Conservation (phyloP, 1,140 invertebrate species). For the Doryteuthis pealeii region DNA sequence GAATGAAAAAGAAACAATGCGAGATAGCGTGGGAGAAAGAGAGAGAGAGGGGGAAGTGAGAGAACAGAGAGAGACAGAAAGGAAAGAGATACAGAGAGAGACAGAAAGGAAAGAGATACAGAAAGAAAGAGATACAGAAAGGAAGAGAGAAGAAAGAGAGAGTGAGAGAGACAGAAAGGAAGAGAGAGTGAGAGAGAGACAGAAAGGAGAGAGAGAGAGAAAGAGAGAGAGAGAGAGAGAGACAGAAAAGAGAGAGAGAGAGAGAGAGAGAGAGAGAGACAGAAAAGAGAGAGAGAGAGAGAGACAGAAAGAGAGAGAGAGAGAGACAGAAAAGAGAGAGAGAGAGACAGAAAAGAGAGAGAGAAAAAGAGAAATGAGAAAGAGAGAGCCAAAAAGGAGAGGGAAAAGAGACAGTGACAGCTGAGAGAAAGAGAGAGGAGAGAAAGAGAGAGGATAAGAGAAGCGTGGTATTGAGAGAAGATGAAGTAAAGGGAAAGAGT, state of each 20-base stretch:
- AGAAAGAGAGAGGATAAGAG: slow-evolving; percentile 38
- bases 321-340: background rate
- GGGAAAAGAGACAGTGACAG: background rate
- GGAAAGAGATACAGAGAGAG: background rate
- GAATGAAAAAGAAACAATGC: background rate
- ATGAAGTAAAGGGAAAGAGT: slow-evolving; percentile 20
- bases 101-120: slow-evolving; percentile 16
- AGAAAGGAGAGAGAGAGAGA: slow-evolving; percentile 15
- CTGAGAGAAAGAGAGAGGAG: background rate
- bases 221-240: background rate
- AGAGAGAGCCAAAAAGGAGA: background rate
- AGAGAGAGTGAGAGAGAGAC: background rate
- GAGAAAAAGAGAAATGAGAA: background rate
- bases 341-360: background rate
- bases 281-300: slow-evolving; percentile 50
- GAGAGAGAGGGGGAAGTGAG: background rate
- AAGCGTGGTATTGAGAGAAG: slow-evolving; percentile 58
- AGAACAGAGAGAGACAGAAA: background rate
- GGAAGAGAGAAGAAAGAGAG: slow-evolving; percentile 12
- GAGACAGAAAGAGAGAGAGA: background rate
- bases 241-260: slow-evolving; percentile 12
- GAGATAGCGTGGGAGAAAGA: background rate
- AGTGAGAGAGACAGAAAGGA: background rate
- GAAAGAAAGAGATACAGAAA: background rate
- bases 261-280: slow-evolving; percentile 22